Base-by-base conservation (phyloP, 2,113 vertebrate species). In the Mormyrus lacerda region DNA sequence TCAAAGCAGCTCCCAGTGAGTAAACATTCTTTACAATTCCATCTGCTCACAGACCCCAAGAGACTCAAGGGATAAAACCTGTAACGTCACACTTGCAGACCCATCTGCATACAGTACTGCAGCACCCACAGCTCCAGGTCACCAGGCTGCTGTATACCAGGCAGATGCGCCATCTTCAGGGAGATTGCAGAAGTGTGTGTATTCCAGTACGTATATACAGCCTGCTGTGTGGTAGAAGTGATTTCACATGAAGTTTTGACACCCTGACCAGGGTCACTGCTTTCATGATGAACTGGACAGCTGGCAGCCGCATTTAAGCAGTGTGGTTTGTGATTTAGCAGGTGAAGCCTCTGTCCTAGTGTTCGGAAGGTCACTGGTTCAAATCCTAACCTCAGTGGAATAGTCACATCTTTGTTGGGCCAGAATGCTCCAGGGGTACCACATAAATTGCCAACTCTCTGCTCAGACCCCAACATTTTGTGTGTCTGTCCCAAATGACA, bases 11-110 rank as follows among this genome's bases (percentile, higher is more conserved):
- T 44, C 39, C 76, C 88, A 73, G 91, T 24, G 91, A 94, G 90
- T 94, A 95, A 96, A 94, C 93, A 94, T 85, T 88, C 88, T 93
- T 94, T 90, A 88, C 92, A 73, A 87, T 92, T 91, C 93, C 94
- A 96, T 94, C 92, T 95, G 93, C 88, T 90, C 55, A 87, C 89
- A 88, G 51, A 89, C 89, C 76, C 89, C 21, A 27, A 89, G 93
- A 93, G 91, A 93, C 73, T 2, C 90, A 89, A 47, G 92, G 19
- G 82, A 90, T 88, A 31, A 92, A 90, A 39, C n/a, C 69, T 58
- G 48, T 17, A 69, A 50, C 17, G 39, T 65, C 44, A 27, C 3
- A 24, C 76, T 76, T 51, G 76, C 88, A 89, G 79, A 58, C 88
- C 85, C 42, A 76, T 93, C 47, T 88, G 15, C 35, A 85, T 50